Percentiles rank a stretch among this genome's conserved stretches.
Evolutionary conservation across 2,113 vertebrate genomes (phyloP).

Genomic region (Rhinolophus ferrumequinum): DNA sequence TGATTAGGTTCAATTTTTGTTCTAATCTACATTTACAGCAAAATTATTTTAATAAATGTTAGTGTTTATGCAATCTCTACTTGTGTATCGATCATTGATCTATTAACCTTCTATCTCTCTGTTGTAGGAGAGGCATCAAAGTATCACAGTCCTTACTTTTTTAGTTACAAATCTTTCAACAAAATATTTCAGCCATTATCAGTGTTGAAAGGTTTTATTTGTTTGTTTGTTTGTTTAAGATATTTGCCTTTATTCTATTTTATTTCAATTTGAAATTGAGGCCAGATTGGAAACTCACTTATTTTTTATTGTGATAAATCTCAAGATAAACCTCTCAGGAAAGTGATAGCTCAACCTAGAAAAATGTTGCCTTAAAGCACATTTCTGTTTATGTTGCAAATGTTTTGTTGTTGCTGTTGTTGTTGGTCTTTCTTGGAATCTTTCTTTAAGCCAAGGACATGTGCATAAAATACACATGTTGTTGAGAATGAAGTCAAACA

Average conservation of each 20-base stretch:
- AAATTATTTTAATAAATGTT: background rate
- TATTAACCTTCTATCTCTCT: background rate
- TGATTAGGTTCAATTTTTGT: background rate
- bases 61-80: background rate
- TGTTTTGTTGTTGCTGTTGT: background rate
- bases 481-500: background rate
- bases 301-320: constrained; percentile 12
- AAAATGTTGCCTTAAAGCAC: background rate
- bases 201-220: background rate
- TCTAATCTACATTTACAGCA: background rate
- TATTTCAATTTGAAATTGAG: constrained; percentile 25
- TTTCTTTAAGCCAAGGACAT: background rate
- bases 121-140: background rate
- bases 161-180: background rate
- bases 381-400: background rate
- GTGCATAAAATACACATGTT: background rate
- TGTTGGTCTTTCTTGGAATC: background rate
- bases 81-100: background rate
- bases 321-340: background rate
- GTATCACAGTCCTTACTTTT: background rate
- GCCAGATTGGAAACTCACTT: background rate
- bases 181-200: constrained; percentile 1
- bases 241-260: background rate
- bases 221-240: background rate
- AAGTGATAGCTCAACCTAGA: background rate